Base-by-base conservation (phyloP, 2,888 invertebrate species). In the Boloria selene region DNA sequence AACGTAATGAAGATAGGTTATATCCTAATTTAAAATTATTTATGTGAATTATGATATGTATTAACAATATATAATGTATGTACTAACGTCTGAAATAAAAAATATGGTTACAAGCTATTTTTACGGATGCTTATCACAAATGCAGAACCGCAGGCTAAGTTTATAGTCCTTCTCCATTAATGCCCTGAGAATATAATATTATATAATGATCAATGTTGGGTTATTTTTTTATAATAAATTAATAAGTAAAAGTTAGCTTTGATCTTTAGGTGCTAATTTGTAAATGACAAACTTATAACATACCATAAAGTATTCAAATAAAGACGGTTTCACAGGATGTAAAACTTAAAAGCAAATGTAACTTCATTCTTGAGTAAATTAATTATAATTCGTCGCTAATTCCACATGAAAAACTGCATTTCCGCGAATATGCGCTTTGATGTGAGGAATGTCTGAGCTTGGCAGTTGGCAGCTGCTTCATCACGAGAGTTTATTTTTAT, bases 391-490 rank as follows among this genome's bases (percentile, higher is more conserved):
- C 61, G 68, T 68, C 70, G 56, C 65, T 65, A 65, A 65, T 65
- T 45, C 61, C 13, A 59, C 47, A 68, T 70, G 65, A 68, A 70
- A 70, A 74, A 71, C 71, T 72, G 70, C 68, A 72, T 80, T 87
- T 87, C 86, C 78, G 83, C 81, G 84, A 86, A 88, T 76, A 73
- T 71, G 70, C 74, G 77, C 79, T 90, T 90, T 90, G 90, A 90
- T 84, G 85, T 87, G 68, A 73, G 80, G 84, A 84, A 87, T 88
- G 85, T 85, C 85, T 86, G 84, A 81, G 78, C 81, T 83, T 86
- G 83, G 82, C 84, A 80, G 82, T 83, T 86, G 83, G 82, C 84
- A 80, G 82, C 80, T 87, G 87, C 88, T 87, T 88, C 88, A 88
- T 83, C 77, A 77, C 77, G 74, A 77, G 70, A 73, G 79, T 79